phyloP scores from a whole-genome alignment of 2,888 invertebrate genomes.

The Idaea dimidiata region DNA sequence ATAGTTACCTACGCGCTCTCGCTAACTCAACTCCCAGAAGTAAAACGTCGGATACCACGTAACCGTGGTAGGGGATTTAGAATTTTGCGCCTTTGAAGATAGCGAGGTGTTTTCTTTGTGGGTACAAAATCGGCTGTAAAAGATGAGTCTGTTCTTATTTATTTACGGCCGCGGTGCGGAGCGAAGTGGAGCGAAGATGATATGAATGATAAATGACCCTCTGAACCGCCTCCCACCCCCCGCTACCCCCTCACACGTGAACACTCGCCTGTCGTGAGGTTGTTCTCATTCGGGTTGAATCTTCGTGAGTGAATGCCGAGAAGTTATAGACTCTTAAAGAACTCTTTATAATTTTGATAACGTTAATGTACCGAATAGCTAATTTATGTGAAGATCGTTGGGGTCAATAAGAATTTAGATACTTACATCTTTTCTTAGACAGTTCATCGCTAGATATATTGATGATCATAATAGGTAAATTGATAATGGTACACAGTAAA shows the following conservation, averaged over 20 bases:
- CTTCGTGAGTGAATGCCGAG: slow-evolving; percentile 61
- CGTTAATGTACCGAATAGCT: slow-evolving; percentile 31
- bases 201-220: slow-evolving; percentile 82
- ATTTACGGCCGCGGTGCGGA: slow-evolving; percentile 78
- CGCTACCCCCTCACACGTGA: slow-evolving; percentile 70
- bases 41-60: slow-evolving; percentile 38
- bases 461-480: not conserved
- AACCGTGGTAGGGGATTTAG: slow-evolving; percentile 25
- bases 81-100: slow-evolving; percentile 27
- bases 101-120: slow-evolving; percentile 28
- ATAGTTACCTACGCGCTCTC: slow-evolving; percentile 64
- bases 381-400: slow-evolving; percentile 13
- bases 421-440: not conserved
- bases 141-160: slow-evolving; percentile 81
- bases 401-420: not conserved
- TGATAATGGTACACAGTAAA: not conserved
- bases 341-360: slow-evolving; percentile 58
- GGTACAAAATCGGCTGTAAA: slow-evolving; percentile 64
- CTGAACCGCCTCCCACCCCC: slow-evolving; percentile 50
- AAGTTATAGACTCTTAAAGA: slow-evolving; percentile 66
- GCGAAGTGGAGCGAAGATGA: slow-evolving; percentile 82
- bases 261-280: slow-evolving; percentile 57
- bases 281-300: slow-evolving; percentile 61
- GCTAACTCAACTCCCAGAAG: slow-evolving; percentile 42
- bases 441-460: not conserved